Evolutionary conservation across 2,888 invertebrate genomes (phyloP).

Genomic region (Acronicta alni): DNA sequence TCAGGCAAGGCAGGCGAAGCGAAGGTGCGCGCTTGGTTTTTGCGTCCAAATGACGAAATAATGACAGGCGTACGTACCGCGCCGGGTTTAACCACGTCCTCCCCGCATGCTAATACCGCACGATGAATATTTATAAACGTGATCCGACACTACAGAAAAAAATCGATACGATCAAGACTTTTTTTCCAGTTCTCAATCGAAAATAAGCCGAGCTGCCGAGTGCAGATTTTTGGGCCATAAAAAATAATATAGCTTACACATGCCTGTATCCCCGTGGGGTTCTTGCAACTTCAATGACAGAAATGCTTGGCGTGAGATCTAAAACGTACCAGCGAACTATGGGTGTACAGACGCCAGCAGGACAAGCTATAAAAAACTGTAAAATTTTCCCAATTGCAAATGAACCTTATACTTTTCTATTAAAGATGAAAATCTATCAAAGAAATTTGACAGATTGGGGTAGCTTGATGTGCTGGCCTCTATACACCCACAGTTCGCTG

Average conservation of each 20-base stretch:
- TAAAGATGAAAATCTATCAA: too few relatives aligned
- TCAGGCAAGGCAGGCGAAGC: constrained; percentile 57
- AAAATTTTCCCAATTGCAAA: too few relatives aligned
- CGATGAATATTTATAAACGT: constrained; percentile 87
- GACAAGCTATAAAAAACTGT: too few relatives aligned
- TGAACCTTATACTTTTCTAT: too few relatives aligned
- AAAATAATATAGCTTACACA: not conserved
- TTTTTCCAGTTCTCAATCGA: constrained; percentile 16
- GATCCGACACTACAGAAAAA: constrained; percentile 72
- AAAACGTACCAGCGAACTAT: too few relatives aligned
- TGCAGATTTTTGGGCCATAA: not conserved
- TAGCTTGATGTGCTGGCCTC: too few relatives aligned
- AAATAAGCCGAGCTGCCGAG: not conserved
- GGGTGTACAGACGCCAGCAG: too few relatives aligned
- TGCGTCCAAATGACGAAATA: constrained; percentile 85
- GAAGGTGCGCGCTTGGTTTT: constrained; percentile 81
- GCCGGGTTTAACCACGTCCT: constrained; percentile 66
- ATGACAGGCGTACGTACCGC: constrained; percentile 79
- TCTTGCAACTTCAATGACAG: too few relatives aligned
- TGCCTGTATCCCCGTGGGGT: too few relatives aligned
- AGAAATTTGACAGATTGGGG: too few relatives aligned
- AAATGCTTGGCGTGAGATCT: too few relatives aligned
- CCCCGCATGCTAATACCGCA: constrained; percentile 81
- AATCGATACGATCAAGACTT: constrained; percentile 46
- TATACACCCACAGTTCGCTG: too few relatives aligned